phyloP scores from a whole-genome alignment of 1,140 invertebrate genomes.

The Hetaerina americana region DNA sequence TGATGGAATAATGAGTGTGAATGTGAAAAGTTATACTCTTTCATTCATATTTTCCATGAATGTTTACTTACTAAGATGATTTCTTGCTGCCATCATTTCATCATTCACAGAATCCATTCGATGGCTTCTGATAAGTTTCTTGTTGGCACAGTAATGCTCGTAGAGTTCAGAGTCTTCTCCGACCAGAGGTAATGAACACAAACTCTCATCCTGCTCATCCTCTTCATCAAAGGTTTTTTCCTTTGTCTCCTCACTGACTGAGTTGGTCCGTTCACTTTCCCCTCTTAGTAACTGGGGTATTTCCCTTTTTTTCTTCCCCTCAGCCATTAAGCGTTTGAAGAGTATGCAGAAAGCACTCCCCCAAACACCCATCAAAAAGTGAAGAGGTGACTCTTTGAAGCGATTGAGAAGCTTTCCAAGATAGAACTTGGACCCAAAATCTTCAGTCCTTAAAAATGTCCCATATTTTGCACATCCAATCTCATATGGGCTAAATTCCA shows the following conservation, averaged over 20 bases:
- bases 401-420: constrained; percentile 30
- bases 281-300: background rate
- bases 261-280: background rate
- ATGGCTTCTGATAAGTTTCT: background rate
- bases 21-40: too few species aligned
- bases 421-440: constrained; percentile 35
- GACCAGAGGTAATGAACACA: background rate
- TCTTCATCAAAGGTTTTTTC: background rate
- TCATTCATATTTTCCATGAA: too few species aligned
- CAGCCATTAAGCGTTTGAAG: constrained; percentile 27
- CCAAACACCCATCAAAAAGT: constrained; percentile 33
- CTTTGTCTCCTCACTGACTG: background rate
- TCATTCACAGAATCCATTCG: background rate
- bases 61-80: background rate
- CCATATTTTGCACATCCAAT: constrained; percentile 38
- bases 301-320: background rate
- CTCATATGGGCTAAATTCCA: constrained; percentile 37
- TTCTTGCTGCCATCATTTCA: background rate
- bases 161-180: background rate
- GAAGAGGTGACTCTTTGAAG: constrained; percentile 31
- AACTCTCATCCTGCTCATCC: background rate
- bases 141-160: background rate
- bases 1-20: too few species aligned
- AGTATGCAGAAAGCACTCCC: constrained; percentile 37
- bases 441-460: constrained; percentile 31